Conservation (phyloP, 2,888 invertebrate species). For the Bhutanitis thaidina region DNA sequence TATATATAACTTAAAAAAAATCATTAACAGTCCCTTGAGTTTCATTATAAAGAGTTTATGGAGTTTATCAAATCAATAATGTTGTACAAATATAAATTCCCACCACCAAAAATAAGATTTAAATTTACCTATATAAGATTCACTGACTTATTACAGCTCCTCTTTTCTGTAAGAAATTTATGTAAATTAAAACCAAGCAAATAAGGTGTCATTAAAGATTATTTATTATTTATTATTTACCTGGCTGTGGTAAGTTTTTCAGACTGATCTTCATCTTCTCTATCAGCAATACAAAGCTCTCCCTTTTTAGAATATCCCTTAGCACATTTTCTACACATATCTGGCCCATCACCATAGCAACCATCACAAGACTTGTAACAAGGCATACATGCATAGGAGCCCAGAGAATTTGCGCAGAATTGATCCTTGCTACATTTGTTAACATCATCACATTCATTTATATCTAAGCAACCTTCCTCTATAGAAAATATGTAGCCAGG, state of each 20-base stretch:
- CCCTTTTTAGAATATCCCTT: constrained; percentile 85
- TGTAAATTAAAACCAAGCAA: constrained; percentile 23
- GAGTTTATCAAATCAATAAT: too few relatives aligned
- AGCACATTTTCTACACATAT: constrained; percentile 92
- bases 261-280: constrained; percentile 49
- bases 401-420: constrained; percentile 94
- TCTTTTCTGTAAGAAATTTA: constrained; percentile 63
- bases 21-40: too few relatives aligned
- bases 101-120: constrained; percentile 45
- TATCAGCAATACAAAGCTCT: constrained; percentile 87
- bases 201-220: constrained; percentile 11
- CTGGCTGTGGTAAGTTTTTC: constrained; percentile 56
- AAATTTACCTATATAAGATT: constrained; percentile 48
- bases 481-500: constrained; percentile 87
- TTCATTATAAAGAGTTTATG: too few relatives aligned
- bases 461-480: constrained; percentile 89
- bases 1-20: too few relatives aligned
- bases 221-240: constrained; percentile 34
- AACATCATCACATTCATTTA: constrained; percentile 88
- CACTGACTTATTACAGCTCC: constrained; percentile 50
- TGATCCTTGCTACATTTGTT: constrained; percentile 82
- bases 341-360: constrained; percentile 94
- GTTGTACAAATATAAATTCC: too few relatives aligned
- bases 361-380: constrained; percentile 92
- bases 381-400: constrained; percentile 87